These are phyloP conservation scores for Chrysina gloriosa DNA, from an alignment of 2,888 invertebrate species.

Conservation along the genomic window DNA sequence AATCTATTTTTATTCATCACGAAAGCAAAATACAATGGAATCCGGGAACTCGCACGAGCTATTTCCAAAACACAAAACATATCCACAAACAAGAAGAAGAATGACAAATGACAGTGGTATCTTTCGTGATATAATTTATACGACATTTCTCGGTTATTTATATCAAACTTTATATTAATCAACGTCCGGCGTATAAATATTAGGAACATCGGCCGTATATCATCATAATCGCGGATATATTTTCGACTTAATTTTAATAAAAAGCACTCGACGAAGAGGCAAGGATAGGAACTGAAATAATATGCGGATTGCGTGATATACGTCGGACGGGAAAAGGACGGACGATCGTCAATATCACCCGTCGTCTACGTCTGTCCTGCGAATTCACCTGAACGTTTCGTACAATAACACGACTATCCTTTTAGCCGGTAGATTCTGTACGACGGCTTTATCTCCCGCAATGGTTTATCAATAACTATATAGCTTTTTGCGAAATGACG, in stretches of 20 bases:
- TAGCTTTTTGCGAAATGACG: slow-evolving; percentile 32
- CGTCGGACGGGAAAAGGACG: slow-evolving; percentile 9
- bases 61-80: background rate
- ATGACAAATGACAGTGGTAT: background rate
- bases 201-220: slow-evolving; percentile 9
- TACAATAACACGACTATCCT: slow-evolving; percentile 48
- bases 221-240: slow-evolving; percentile 26
- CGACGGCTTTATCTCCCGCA: slow-evolving; percentile 41
- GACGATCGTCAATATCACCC: slow-evolving; percentile 17
- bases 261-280: slow-evolving; percentile 20
- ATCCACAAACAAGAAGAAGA: slow-evolving; percentile 1
- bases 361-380: background rate
- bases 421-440: slow-evolving; percentile 41
- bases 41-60: background rate
- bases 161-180: slow-evolving; percentile 28
- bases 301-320: slow-evolving; percentile 35
- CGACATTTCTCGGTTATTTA: background rate
- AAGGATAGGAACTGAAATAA: slow-evolving; percentile 6
- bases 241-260: slow-evolving; percentile 29
- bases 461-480: slow-evolving; percentile 44
- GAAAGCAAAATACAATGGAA: background rate
- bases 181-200: slow-evolving; percentile 14
- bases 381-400: slow-evolving; percentile 41
- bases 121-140: background rate
- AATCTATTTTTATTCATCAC: too few species aligned